A percentile compares a stretch with the other conserved stretches of the same genome.
Evolutionary conservation across 1,140 invertebrate genomes (phyloP).

Genomic region (Polyergus mexicanus): DNA sequence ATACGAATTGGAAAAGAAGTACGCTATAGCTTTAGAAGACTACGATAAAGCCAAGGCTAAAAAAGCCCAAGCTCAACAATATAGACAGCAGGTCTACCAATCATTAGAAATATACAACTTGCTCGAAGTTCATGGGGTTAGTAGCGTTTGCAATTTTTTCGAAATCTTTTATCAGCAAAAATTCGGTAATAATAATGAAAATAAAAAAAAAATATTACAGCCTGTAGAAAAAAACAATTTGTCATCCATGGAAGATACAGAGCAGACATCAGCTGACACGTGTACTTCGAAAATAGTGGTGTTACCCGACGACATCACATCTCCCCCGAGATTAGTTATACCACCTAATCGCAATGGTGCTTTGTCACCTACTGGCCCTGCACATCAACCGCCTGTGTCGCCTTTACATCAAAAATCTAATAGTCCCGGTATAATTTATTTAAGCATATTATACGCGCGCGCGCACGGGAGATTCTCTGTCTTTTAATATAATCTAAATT

Average conservation of each 20-base stretch:
- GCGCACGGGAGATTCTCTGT: background rate
- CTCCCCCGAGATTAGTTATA: conserved; percentile 81
- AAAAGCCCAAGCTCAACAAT: conserved; percentile 95
- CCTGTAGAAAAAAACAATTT: conserved; percentile 86
- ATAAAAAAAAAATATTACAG: conserved; percentile 68
- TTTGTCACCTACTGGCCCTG: conserved; percentile 81
- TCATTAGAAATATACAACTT: conserved; percentile 91
- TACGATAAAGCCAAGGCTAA: conserved; percentile 95
- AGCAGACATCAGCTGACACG: conserved; percentile 73
- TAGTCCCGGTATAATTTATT: conserved; percentile 79
- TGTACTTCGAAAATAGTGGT: conserved; percentile 64
- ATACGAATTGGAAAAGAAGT: conserved; percentile 95
- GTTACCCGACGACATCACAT: conserved; percentile 77
- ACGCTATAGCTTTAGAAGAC: conserved; percentile 96
- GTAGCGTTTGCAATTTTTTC: conserved; percentile 50
- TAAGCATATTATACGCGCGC: background rate
- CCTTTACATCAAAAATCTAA: conserved; percentile 85
- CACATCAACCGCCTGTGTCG: conserved; percentile 84
- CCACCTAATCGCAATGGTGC: conserved; percentile 81
- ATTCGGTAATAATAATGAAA: background rate
- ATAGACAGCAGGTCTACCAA: conserved; percentile 90
- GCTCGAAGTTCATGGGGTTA: conserved; percentile 92
- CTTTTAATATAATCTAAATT: conserved; percentile 12
- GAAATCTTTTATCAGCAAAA: no score
- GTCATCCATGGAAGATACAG: conserved; percentile 80